Evolutionary conservation across 2,113 vertebrate genomes (phyloP).

Genomic region (Orcinus orca): DNA sequence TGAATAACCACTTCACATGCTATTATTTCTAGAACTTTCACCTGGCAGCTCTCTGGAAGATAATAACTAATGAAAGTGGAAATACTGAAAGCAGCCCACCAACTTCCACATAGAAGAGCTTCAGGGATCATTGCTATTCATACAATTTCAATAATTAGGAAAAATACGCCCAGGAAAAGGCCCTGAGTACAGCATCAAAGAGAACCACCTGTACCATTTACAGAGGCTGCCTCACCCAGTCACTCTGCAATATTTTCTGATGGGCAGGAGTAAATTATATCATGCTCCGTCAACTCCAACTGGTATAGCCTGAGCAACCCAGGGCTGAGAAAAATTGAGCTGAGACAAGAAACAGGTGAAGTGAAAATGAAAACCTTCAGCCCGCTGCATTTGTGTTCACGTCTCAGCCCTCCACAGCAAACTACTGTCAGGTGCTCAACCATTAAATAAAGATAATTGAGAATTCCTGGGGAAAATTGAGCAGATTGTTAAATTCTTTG

Average conservation of each 20-base stretch:
- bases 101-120: conserved; percentile 27
- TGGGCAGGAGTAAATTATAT: background rate
- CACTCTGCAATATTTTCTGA: background rate
- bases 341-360: conserved; percentile 1
- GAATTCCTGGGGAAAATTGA: background rate
- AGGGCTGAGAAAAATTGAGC: background rate
- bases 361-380: background rate
- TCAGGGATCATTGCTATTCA: background rate
- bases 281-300: background rate
- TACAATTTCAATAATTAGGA: conserved; percentile 54
- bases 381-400: background rate
- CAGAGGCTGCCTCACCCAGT: background rate
- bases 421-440: background rate
- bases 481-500: background rate
- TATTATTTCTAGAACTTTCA: conserved; percentile 30
- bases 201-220: background rate
- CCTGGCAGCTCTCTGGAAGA: conserved; percentile 35
- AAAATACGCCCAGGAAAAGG: background rate
- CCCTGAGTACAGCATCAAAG: background rate
- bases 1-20: background rate
- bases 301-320: background rate
- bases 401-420: background rate
- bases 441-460: background rate
- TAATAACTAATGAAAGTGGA: conserved; percentile 42
- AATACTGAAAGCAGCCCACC: conserved; percentile 6